A percentile compares a stretch with the other conserved stretches of the same genome.
Evolutionary conservation across 2,888 invertebrate species (phyloP).

Genomic region (Netelia inedita): DNA sequence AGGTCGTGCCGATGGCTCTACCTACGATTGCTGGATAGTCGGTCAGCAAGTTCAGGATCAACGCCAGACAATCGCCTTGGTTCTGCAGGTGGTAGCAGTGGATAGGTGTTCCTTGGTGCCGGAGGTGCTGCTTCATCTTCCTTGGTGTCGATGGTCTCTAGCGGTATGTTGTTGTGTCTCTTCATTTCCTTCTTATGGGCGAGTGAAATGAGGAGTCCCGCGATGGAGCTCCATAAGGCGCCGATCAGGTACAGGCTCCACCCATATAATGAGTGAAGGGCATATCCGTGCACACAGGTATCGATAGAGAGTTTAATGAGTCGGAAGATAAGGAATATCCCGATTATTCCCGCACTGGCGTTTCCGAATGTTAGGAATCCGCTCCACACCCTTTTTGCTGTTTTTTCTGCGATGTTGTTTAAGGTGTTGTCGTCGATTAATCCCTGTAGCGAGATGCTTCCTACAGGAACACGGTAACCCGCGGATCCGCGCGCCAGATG

Average conservation of each 20-base stretch:
- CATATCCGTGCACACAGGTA: neutral
- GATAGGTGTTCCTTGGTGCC: neutral
- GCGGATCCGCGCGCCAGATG: conserved; percentile 34
- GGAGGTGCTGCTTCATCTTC: too few relatives aligned
- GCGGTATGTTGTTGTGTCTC: neutral
- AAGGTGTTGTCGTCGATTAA: conserved; percentile 54
- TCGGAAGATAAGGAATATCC: neutral
- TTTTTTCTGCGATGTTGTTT: conserved; percentile 33
- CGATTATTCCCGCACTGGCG: neutral
- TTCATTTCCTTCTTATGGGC: neutral
- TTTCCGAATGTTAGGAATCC: neutral
- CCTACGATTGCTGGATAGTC: neutral
- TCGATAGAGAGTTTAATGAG: neutral
- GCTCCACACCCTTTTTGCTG: neutral
- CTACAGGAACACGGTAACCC: neutral
- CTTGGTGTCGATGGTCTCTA: neutral
- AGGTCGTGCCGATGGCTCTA: neutral
- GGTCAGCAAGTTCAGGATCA: neutral
- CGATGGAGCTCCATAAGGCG: neutral
- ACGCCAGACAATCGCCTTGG: neutral
- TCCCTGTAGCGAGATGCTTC: neutral
- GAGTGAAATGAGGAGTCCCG: neutral
- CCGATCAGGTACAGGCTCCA: conserved; percentile 8
- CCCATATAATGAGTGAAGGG: conserved; percentile 3
- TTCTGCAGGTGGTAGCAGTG: neutral